Evolutionary conservation across 2,113 vertebrate species (phyloP).

Genomic region (Mastomys natalensis): DNA sequence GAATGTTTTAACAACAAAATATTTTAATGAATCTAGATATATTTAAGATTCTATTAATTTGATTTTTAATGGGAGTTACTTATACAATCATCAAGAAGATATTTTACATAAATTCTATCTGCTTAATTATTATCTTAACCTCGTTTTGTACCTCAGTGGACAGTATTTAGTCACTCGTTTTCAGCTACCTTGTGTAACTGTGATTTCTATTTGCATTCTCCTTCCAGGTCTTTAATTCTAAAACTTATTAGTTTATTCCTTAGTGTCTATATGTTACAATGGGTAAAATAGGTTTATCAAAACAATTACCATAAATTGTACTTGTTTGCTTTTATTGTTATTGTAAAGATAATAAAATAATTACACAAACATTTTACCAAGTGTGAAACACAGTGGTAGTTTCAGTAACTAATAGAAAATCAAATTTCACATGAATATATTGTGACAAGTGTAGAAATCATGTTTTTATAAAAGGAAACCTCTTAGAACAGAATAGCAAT

Average conservation of each 20-base stretch:
- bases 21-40: neutral
- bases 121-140: neutral
- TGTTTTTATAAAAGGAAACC: neutral
- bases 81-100: neutral
- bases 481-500: neutral
- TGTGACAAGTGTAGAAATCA: neutral
- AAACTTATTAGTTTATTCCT: neutral
- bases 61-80: neutral
- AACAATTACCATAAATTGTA: neutral
- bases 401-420: neutral
- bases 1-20: neutral
- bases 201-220: neutral
- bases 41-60: neutral
- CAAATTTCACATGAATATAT: neutral
- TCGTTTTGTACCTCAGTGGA: neutral
- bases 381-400: rapidly evolving
- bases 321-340: neutral
- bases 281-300: neutral
- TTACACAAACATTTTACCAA: neutral
- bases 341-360: neutral
- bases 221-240: neutral
- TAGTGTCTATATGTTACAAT: neutral
- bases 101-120: neutral
- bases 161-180: neutral
- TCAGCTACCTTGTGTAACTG: neutral